Conservation (phyloP, 2,888 invertebrate species). For the Himalopsyche japonica region DNA sequence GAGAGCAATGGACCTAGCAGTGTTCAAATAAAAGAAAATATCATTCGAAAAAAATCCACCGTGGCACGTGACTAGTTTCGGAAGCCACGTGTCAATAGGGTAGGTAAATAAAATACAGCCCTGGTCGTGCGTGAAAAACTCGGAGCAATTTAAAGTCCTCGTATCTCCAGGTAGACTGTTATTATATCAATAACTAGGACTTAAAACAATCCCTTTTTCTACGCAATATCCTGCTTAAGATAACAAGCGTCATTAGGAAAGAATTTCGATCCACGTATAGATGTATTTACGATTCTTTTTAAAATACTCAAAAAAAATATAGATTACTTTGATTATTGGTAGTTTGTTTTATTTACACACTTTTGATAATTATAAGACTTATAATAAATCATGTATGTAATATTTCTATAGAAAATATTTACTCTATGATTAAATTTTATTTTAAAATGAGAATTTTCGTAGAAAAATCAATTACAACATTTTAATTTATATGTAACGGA, state of each 20-base stretch:
- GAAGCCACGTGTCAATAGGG: slow-evolving; percentile 1
- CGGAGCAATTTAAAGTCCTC: background rate
- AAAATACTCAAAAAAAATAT: too few species aligned
- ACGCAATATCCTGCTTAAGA: background rate
- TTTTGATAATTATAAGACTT: too few species aligned
- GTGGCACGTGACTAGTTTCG: slow-evolving; percentile 1
- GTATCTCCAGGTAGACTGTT: background rate
- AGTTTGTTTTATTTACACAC: too few species aligned
- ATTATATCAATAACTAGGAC: background rate
- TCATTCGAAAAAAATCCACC: background rate
- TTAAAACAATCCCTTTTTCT: background rate
- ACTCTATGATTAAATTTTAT: too few species aligned
- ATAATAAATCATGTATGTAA: too few species aligned
- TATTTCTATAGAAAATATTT: too few species aligned
- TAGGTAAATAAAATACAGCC: background rate
- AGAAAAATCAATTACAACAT: too few species aligned
- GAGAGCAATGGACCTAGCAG: background rate
- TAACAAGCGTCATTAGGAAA: background rate
- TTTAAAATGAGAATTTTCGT: too few species aligned
- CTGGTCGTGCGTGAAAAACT: background rate
- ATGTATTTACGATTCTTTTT: too few species aligned
- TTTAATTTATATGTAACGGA: too few species aligned
- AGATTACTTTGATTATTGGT: too few species aligned
- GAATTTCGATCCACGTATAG: background rate
- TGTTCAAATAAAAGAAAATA: background rate